phyloP scores from a whole-genome alignment of 2,888 invertebrate species.

The Idaea aversata region DNA sequence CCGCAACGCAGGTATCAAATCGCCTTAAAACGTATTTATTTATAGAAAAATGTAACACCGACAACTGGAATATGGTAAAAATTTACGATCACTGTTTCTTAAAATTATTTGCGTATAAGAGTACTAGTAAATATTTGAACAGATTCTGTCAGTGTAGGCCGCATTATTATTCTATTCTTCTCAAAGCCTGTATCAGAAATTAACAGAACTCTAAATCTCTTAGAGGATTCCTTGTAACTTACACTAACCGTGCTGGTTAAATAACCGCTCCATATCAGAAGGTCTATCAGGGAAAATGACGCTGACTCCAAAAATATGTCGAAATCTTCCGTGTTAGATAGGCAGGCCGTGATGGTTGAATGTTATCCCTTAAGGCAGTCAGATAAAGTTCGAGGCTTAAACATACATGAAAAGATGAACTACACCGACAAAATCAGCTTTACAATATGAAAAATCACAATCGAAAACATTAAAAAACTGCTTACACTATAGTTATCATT shows the following conservation, averaged over 20 bases:
- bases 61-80: constrained; percentile 48
- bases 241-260: too few relatives aligned
- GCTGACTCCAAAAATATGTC: too few relatives aligned
- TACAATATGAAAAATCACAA: constrained; percentile 54
- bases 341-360: too few relatives aligned
- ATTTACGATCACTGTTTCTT: constrained; percentile 50
- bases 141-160: background rate
- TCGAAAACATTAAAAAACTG: constrained; percentile 61
- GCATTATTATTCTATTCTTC: constrained; percentile 32
- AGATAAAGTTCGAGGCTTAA: background rate
- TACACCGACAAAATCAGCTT: constrained; percentile 41
- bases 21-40: constrained; percentile 20
- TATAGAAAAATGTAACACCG: constrained; percentile 54
- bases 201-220: background rate
- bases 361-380: too few relatives aligned
- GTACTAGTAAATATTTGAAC: constrained; percentile 30
- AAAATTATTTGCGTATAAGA: constrained; percentile 49
- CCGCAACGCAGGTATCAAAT: constrained; percentile 27
- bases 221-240: too few relatives aligned
- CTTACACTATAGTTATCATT: constrained; percentile 75
- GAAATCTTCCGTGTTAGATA: too few relatives aligned
- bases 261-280: too few relatives aligned
- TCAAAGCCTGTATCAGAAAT: background rate
- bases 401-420: background rate
- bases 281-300: too few relatives aligned